Evolutionary conservation across 2,888 invertebrate species (phyloP), one percentile per base, ranked within the genome.

Genomic region (Neelides folsomi): DNA sequence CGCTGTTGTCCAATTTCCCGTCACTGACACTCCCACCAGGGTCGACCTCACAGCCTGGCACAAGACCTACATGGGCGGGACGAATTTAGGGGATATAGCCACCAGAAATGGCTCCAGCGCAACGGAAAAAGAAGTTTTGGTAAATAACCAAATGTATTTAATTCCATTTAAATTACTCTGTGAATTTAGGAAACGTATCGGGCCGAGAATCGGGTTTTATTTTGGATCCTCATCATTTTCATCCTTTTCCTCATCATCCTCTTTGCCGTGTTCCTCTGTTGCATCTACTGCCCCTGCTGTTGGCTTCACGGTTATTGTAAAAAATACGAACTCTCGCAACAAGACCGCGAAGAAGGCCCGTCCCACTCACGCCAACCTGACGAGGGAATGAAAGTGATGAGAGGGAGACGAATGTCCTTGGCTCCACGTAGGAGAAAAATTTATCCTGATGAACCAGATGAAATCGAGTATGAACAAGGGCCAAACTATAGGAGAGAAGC

Each of bases 221-320:
- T 83, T 67, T 88, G 88, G 88, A 69, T 88, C 18, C 72, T 88
- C 48, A 81, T 88, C 60, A 70, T 86, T 13, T 70, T 89, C 56
- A 81, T 85, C 45, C 76, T 88, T 27, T 70, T 88, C 55, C 78
- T 86, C 60, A 77, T 86, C 0, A 66, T 86, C 27, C 78, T 82
- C 10, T 76, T 85, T 59, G 71, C 85, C 53, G 75, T 81, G 49
- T 73, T 87, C 46, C 78, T 88, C 57, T 75, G 85, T 54, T 89
- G 88, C 71, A 87, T 87, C 67, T 81, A 86, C 58, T 87, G 86
- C 67, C 82, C 83, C 8, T 62, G 60, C 47, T 63, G 63, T 64
- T 82, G 83, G 54, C 53, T 57, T 39, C 51, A 49, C 49, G 46
- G 52, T 41, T 62, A 62, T 52, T 58, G 56, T 42, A 56, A 62